Conservation (phyloP, 2,113 vertebrate genomes). For the Odontophorus gujanensis region DNA sequence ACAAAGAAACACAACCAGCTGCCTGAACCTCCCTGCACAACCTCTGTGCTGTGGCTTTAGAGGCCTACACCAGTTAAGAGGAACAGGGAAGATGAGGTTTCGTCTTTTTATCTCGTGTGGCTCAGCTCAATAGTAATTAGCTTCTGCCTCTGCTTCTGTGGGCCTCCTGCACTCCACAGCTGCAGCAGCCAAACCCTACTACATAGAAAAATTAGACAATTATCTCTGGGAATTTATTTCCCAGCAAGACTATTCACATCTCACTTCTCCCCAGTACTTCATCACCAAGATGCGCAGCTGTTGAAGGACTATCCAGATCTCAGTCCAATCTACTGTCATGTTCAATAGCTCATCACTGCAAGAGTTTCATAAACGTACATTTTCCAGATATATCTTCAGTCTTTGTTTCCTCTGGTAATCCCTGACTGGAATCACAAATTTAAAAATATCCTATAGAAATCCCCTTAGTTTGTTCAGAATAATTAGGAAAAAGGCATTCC, state of each 20-base stretch:
- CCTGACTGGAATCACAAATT: conserved; percentile 22
- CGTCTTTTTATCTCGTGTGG: conserved; percentile 4
- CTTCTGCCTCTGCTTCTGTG: conserved; percentile 65
- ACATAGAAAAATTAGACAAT: conserved; percentile 46
- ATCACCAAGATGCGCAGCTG: conserved; percentile 62
- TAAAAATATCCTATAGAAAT: neutral
- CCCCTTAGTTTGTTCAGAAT: neutral
- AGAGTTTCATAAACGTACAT: neutral
- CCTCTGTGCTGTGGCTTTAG: neutral
- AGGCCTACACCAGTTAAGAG: neutral
- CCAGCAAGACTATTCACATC: conserved; percentile 55
- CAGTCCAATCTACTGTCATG: conserved; percentile 60
- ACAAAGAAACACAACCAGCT: neutral
- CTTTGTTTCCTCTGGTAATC: conserved; percentile 32
- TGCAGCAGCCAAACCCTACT: conserved; percentile 48
- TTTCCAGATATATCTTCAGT: conserved; percentile 18
- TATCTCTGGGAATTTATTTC: conserved; percentile 69
- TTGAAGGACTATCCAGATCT: conserved; percentile 70
- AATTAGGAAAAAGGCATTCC: neutral
- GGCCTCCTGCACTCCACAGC: conserved; percentile 43
- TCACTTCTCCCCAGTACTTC: conserved; percentile 59
- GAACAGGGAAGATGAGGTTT: neutral
- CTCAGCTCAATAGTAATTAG: conserved; percentile 42
- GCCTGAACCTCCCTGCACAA: neutral
- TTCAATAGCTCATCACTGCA: conserved; percentile 53